Base-by-base conservation (phyloP, 2,797 vertebrate genomes). In the Myotis pilosus region DNA sequence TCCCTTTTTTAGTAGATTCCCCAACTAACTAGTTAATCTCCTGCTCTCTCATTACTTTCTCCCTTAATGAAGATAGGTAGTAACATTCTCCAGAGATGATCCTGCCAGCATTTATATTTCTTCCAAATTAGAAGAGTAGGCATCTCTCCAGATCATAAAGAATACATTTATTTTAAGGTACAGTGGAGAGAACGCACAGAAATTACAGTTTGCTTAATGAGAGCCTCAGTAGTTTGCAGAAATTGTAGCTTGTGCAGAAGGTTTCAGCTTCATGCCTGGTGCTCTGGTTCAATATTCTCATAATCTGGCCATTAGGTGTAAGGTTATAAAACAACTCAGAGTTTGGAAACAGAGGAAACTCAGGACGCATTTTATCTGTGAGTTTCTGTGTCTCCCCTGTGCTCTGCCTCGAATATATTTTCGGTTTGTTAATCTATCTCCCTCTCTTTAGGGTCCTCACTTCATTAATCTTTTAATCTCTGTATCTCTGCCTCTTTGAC, bases 131-230 rank as follows among this genome's bases (percentile, higher is more conserved):
- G 94, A 95, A 95, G 87, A 94, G 95, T 83, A 96, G 92, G 91
- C 84, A 95, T 62, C 78, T 94, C 96, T 95, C 95, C 95, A 97
- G 95, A 97, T 97, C 95, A 97, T 96, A 96, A 96, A 87, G 89
- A 97, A 97, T 97, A 96, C 87, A 96, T 97, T 97, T 96, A 97
- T 97, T 97, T 97, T 97, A 97, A 97, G 96, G 89, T 95, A 96
- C 96, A 92, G 95, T 93, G 76, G 93, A 96, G 93, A 97, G 96
- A 97, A 97, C 80, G 82, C 81, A 82, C 81, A 87, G 95, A 97
- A 97, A 97, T 96, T 96, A 95, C 87, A 97, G 94, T 96, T 86
- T 94, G 91, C 89, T 94, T 97, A 96, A 96, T 97, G 96, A 97
- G 91, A 78, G 89, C 68, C 62, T 95, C 64, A 36, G 44, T 36